phyloP scores from a whole-genome alignment of 2,797 vertebrate species.

The Sebastes baramenuke region DNA sequence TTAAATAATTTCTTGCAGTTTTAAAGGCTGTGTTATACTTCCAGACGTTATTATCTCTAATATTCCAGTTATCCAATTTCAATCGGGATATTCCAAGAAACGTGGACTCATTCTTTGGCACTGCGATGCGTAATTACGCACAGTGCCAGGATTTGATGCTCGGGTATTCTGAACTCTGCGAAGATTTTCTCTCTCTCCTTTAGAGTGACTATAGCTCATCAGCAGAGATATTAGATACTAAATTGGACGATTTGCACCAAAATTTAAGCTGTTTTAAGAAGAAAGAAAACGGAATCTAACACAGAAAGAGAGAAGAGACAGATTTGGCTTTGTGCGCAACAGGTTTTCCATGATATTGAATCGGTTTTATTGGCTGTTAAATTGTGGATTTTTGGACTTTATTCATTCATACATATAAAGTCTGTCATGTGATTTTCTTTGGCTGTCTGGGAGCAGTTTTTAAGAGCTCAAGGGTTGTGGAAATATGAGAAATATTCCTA shows the following conservation, averaged over 20 bases:
- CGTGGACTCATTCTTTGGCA: neutral
- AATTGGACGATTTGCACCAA: neutral
- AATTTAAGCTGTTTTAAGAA: neutral
- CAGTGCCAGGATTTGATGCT: neutral
- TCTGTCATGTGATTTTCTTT: neutral
- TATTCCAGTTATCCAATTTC: neutral
- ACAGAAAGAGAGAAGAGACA: neutral
- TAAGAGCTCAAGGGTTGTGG: neutral
- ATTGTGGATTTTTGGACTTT: neutral
- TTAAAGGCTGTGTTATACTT: neutral
- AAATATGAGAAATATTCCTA: neutral
- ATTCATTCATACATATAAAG: neutral
- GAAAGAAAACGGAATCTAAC: neutral
- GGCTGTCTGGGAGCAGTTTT: neutral
- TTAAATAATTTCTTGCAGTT: neutral
- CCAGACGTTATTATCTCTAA: no score
- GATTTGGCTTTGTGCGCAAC: neutral
- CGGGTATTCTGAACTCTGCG: neutral
- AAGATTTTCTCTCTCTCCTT: neutral
- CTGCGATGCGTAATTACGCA: constrained; percentile 63
- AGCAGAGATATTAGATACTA: neutral
- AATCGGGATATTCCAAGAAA: neutral
- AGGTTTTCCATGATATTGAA: neutral
- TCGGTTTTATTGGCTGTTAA: neutral
- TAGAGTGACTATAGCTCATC: neutral